Percentiles rank a stretch among this genome's conserved stretches.
Evolutionary conservation across 2,797 vertebrate species (phyloP).

Genomic region (Falco peregrinus): DNA sequence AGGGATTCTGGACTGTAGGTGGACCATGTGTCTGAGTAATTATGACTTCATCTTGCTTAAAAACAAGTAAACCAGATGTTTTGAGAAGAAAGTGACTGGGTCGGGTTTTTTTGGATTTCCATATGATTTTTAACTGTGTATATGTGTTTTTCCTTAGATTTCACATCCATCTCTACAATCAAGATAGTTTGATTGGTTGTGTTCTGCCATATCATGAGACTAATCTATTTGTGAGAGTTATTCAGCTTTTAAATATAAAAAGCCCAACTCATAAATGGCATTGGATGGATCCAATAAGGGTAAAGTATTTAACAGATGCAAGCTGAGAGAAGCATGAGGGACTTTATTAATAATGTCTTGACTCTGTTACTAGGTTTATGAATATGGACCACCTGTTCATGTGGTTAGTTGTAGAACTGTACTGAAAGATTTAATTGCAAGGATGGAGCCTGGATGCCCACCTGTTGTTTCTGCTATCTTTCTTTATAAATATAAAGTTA

Average conservation of each 20-base stretch:
- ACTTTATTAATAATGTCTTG: not conserved
- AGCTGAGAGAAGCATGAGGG: not conserved
- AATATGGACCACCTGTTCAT: not conserved
- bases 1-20: not conserved
- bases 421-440: not conserved
- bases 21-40: not conserved
- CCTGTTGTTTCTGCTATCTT: not conserved
- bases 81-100: not conserved
- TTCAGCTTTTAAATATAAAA: constrained; percentile 88
- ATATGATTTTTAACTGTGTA: not conserved
- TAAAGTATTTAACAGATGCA: constrained; percentile 59
- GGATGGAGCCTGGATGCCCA: not conserved
- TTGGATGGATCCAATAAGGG: constrained; percentile 91
- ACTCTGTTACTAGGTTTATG: not conserved
- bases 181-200: constrained; percentile 89
- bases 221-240: constrained; percentile 89
- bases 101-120: not conserved
- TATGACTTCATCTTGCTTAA: not conserved
- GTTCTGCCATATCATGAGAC: constrained; percentile 93
- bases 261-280: constrained; percentile 88
- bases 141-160: constrained; percentile 77
- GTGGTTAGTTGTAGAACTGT: not conserved
- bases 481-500: not conserved
- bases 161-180: constrained; percentile 93
- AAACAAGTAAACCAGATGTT: not conserved